A percentile compares a stretch with the other conserved stretches of the same genome.
phyloP scores from a whole-genome alignment of 2,797 vertebrate genomes.

The Sebastes variabilis region DNA sequence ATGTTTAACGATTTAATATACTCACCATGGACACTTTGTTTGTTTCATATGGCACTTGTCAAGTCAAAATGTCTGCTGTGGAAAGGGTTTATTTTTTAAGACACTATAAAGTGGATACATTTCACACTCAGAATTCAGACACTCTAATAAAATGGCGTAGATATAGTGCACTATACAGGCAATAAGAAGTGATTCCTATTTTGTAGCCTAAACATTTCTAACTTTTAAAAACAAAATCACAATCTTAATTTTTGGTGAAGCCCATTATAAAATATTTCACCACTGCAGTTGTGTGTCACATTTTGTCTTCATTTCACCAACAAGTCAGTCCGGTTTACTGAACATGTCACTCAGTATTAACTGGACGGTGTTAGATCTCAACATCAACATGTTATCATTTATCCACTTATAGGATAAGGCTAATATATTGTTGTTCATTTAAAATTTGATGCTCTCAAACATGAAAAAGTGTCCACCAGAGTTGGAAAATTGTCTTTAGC shows the following conservation, averaged over 20 bases:
- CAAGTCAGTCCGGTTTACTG: not conserved
- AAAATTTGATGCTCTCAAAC: too few species aligned
- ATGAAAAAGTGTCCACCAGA: not conserved
- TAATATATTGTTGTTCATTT: not conserved
- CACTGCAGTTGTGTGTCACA: not conserved
- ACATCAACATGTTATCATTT: not conserved
- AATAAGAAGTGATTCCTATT: not conserved
- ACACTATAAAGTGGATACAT: not conserved
- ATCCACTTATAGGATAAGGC: not conserved
- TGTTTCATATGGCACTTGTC: not conserved
- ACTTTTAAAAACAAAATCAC: not conserved
- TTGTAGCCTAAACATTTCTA: not conserved
- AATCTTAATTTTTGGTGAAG: not conserved
- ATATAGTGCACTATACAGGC: not conserved
- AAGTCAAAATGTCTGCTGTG: not conserved
- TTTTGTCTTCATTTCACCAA: not conserved
- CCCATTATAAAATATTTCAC: not conserved
- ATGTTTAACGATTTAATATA: not conserved
- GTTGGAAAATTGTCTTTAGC: not conserved
- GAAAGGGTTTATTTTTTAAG: not conserved
- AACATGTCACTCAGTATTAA: not conserved
- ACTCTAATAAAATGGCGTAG: not conserved
- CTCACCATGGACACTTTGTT: not conserved
- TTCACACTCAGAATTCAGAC: not conserved
- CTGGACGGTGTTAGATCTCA: not conserved